These are phyloP conservation scores for Bettongia penicillata DNA, from an alignment of 2,113 vertebrate species.

Conservation along the genomic window DNA sequence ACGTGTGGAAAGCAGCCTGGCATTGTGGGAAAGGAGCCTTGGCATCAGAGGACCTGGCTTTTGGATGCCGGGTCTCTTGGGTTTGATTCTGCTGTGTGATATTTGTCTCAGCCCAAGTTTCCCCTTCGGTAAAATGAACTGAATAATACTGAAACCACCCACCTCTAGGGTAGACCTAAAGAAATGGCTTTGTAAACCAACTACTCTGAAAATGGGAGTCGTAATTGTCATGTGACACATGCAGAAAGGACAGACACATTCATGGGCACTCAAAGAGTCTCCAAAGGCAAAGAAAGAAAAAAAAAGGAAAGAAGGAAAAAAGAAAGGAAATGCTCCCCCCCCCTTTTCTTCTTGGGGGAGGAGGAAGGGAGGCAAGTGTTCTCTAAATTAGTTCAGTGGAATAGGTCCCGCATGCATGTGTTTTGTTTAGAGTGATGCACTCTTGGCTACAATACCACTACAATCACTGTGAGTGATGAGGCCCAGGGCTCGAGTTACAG, in stretches of 20 bases:
- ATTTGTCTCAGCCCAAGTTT: neutral
- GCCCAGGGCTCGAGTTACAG: conserved; percentile 88
- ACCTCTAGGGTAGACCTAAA: neutral
- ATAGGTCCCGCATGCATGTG: conserved; percentile 87
- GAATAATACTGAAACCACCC: neutral
- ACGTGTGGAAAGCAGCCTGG: neutral
- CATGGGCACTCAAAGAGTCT: conserved; percentile 48
- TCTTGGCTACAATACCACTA: conserved; percentile 87
- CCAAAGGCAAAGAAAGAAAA: conserved; percentile 62
- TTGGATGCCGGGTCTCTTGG: neutral
- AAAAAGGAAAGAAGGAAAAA: neutral
- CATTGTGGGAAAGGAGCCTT: neutral
- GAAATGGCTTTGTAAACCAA: neutral
- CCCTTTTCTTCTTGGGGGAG: neutral
- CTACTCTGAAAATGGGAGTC: neutral
- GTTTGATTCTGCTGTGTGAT: neutral
- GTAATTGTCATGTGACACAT: neutral
- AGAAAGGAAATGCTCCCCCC: neutral
- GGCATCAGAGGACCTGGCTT: neutral
- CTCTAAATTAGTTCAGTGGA: conserved; percentile 80
- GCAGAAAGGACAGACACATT: neutral
- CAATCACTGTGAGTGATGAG: conserved; percentile 92
- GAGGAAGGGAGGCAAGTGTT: conserved; percentile 43
- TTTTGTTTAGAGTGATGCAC: conserved; percentile 89
- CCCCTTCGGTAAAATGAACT: neutral